Percentiles rank a stretch among this genome's conserved stretches.
phyloP scores from a whole-genome alignment of 2,797 vertebrate species.

The Erpetoichthys calabaricus region DNA sequence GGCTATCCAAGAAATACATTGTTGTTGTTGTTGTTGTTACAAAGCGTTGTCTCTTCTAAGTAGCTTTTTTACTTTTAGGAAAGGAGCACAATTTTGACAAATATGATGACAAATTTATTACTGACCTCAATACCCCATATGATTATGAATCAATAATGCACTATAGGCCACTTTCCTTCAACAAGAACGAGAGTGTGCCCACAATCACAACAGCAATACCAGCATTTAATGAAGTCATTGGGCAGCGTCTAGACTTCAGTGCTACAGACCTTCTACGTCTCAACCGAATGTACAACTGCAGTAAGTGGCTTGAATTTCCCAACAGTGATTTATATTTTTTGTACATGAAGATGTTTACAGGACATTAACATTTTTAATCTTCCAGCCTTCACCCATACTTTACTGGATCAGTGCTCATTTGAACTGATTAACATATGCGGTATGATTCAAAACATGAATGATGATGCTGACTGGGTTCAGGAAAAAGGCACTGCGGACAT shows the following conservation, averaged over 20 bases:
- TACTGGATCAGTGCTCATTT: conserved; percentile 79
- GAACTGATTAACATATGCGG: conserved; percentile 78
- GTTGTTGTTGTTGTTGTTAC: too few relatives aligned
- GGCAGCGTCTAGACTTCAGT: conserved; percentile 79
- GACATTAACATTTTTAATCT: not conserved
- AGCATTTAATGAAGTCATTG: conserved; percentile 63
- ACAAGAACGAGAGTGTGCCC: conserved; percentile 54
- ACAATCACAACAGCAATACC: conserved; percentile 74
- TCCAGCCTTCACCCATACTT: conserved; percentile 59
- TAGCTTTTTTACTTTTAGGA: conserved; percentile 31
- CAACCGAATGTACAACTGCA: conserved; percentile 81
- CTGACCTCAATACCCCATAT: conserved; percentile 74
- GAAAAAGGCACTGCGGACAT: conserved; percentile 29
- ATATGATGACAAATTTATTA: conserved; percentile 54
- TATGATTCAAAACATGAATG: conserved; percentile 68
- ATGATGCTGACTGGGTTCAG: conserved; percentile 62
- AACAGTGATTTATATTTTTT: not conserved
- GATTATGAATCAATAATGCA: conserved; percentile 88
- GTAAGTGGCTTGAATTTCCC: conserved; percentile 53
- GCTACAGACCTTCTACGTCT: conserved; percentile 61
- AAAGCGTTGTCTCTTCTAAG: too few relatives aligned
- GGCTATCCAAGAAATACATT: too few relatives aligned
- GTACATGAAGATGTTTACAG: not conserved
- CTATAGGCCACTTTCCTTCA: conserved; percentile 68
- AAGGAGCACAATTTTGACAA: conserved; percentile 60